Conservation (phyloP, 2,888 invertebrate species). For the Tiliacea citrago region DNA sequence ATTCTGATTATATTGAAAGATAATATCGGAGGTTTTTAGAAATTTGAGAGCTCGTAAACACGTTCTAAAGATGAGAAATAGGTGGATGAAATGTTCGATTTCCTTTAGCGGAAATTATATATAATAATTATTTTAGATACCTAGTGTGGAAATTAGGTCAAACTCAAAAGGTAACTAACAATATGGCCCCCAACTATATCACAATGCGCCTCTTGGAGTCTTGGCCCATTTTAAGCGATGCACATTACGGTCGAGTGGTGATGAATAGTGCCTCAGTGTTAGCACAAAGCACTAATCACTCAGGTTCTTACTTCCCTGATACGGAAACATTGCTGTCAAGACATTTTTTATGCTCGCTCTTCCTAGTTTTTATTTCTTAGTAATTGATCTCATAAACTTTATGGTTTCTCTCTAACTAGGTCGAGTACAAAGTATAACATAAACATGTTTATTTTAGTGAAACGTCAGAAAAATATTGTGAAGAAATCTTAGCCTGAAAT, state of each 20-base stretch:
- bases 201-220: slow-evolving; percentile 19
- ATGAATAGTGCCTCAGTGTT: slow-evolving; percentile 26
- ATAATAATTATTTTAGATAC: neutral
- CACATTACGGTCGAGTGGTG: slow-evolving; percentile 23
- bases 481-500: slow-evolving; percentile 25
- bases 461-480: slow-evolving; percentile 8
- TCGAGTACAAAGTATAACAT: slow-evolving; percentile 28
- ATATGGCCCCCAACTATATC: neutral
- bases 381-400: slow-evolving; percentile 39
- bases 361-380: slow-evolving; percentile 29
- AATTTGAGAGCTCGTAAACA: neutral
- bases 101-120: neutral
- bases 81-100: slow-evolving; percentile 10
- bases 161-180: slow-evolving; percentile 2
- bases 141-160: neutral
- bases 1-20: slow-evolving; percentile 11
- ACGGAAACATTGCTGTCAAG: slow-evolving; percentile 13
- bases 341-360: slow-evolving; percentile 7
- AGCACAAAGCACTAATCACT: slow-evolving; percentile 43
- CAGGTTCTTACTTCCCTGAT: slow-evolving; percentile 16
- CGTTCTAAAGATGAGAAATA: neutral
- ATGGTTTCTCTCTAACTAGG: slow-evolving; percentile 39
- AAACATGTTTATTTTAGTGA: slow-evolving; percentile 22
- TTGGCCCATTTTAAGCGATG: slow-evolving; percentile 32
- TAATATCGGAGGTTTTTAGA: neutral